Base-by-base conservation (phyloP, 1,140 invertebrate genomes). In the Drosophila ironensis region DNA sequence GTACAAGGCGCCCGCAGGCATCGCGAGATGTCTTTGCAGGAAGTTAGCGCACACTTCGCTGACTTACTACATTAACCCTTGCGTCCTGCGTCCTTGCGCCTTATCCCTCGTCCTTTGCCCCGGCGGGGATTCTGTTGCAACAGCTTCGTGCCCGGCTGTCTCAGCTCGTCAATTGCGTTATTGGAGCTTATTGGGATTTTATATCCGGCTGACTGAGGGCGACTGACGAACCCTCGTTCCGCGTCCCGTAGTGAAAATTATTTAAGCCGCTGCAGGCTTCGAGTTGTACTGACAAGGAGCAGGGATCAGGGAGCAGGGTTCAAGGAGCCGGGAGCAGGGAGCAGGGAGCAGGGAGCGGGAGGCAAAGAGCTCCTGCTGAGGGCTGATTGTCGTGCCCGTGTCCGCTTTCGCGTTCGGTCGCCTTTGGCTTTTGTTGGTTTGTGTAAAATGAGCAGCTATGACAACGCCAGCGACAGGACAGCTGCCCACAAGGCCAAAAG, bases 151-250 rank as follows among this genome's bases (percentile, higher is more conserved):
- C 28, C 12, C 24, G 50, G 35, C 63, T 77, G 69, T 61, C 70
- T 74, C 73, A 73, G 74, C 70, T 73, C 74, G 74, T 86, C 78
- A 84, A 84, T 84, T 80, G 80, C 80, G 78, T 80, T 86, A 84
- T 84, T 84, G 54, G 78, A 84, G 80, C 80, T 84, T 84, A 84
- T 84, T 84, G 78, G 86, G 80, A 86, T 84, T 84, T 84, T 86
- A 80, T 86, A 86, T 78, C 73, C 64, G 41, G 25, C n/a, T n/a
- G n/a, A n/a, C n/a, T n/a, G n/a, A n/a, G n/a, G n/a, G n/a, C 64
- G 40, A 40, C 63, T 54, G 71, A 69, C 42, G 54, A 50, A 41
- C 51, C 33, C 28, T 54, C n/a, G n/a, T n/a, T n/a, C n/a, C n/a
- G 33, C 40, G 45, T 33, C 57, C 51, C 72, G 64, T 48, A 61